Conservation (phyloP, 2,113 vertebrate genomes). For the Callaeas wilsoni region DNA sequence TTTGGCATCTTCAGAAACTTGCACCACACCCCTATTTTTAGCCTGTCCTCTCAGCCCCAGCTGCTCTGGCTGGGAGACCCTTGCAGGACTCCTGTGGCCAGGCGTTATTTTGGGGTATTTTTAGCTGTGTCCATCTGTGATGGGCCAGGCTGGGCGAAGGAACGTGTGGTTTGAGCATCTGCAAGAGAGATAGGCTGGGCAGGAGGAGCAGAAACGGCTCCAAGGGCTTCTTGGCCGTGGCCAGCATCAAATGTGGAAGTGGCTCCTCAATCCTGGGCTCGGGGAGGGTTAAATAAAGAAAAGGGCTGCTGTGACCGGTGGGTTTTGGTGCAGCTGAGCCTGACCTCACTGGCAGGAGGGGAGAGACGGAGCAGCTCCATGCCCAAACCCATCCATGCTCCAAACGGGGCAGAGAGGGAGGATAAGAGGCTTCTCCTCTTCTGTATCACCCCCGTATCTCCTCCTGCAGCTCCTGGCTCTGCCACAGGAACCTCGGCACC, state of each 20-base stretch:
- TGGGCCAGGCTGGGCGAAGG: background rate
- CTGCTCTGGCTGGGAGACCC: background rate
- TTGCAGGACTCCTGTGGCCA: background rate
- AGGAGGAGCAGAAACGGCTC: background rate
- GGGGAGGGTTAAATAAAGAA: background rate
- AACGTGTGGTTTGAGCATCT: constrained; percentile 56
- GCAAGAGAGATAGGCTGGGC: background rate
- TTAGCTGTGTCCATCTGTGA: constrained; percentile 22
- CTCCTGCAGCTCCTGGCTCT: constrained; percentile 28
- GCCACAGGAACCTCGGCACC: constrained; percentile 44
- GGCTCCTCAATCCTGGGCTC: background rate
- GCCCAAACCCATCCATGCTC: background rate
- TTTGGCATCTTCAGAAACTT: background rate
- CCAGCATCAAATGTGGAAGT: constrained; percentile 45
- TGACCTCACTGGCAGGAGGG: accelerated
- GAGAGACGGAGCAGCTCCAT: accelerated
- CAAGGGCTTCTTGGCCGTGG: background rate
- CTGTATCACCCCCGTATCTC: background rate
- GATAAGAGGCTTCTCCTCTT: background rate
- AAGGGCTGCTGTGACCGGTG: background rate
- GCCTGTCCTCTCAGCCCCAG: background rate
- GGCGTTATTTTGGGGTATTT: background rate
- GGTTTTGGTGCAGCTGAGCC: background rate
- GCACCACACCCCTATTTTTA: background rate
- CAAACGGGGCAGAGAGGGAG: background rate